A percentile compares a stretch with the other conserved stretches of the same genome.
Evolutionary conservation across 2,797 vertebrate genomes (phyloP).

Genomic region (Danio jaintianensis): DNA sequence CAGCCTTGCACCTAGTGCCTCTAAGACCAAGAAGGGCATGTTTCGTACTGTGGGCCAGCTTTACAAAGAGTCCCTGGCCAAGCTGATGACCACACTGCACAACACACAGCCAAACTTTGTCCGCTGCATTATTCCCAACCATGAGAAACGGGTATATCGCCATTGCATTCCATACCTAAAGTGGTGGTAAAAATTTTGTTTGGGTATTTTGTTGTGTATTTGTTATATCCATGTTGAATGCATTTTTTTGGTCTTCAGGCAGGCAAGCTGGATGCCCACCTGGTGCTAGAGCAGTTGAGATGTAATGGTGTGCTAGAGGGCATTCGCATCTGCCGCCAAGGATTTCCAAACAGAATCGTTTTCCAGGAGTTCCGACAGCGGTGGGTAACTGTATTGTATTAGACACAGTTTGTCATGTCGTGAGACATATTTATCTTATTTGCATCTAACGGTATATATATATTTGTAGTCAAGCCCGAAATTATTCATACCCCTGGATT

Average conservation of each 20-base stretch:
- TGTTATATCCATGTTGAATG: constrained; percentile 1
- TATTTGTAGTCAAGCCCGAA: too few relatives aligned
- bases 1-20: constrained; percentile 85
- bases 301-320: constrained; percentile 97
- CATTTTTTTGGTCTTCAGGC: constrained; percentile 74
- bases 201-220: not conserved
- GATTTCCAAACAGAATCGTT: constrained; percentile 95
- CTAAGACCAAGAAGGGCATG: constrained; percentile 94
- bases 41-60: constrained; percentile 91
- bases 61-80: constrained; percentile 91
- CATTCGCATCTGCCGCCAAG: constrained; percentile 94
- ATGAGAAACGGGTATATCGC: constrained; percentile 88
- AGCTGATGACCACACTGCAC: constrained; percentile 94
- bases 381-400: constrained; percentile 69
- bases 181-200: not conserved
- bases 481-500: too few relatives aligned
- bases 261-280: constrained; percentile 91
- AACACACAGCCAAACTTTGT: constrained; percentile 98
- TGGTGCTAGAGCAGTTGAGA: constrained; percentile 94
- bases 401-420: not conserved
- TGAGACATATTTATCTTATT: not conserved
- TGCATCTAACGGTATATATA: not conserved
- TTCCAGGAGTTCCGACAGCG: constrained; percentile 98
- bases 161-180: not conserved
- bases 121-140: constrained; percentile 98